Evolutionary conservation across 2,797 vertebrate genomes (phyloP).

Genomic region (Mormyrops boulengeri): DNA sequence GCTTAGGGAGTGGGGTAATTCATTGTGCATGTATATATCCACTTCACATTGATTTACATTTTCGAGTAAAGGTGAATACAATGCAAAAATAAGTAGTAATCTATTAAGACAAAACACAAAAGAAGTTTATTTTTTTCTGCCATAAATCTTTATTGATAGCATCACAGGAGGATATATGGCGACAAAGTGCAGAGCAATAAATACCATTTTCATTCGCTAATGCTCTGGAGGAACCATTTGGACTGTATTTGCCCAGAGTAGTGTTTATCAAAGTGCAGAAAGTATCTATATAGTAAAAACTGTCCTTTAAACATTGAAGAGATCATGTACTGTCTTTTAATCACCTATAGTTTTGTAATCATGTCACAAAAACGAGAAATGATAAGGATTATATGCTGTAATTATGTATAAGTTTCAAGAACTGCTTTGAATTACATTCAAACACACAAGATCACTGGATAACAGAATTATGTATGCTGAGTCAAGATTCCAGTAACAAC

Average conservation of each 20-base stretch:
- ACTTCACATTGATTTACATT: background rate
- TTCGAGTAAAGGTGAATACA: background rate
- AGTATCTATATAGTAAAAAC: background rate
- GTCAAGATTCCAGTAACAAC: background rate
- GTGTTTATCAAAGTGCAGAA: conserved; percentile 24
- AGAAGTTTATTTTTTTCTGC: background rate
- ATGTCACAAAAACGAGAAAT: background rate
- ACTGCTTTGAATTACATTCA: background rate
- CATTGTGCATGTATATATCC: background rate
- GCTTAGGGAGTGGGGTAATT: background rate
- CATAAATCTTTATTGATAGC: conserved; percentile 49
- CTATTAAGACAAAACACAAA: background rate
- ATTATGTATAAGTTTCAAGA: background rate
- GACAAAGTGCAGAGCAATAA: conserved; percentile 28
- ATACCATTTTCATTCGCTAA: background rate
- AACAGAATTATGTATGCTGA: background rate
- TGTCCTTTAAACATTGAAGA: background rate
- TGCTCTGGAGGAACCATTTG: background rate
- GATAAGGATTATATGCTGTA: background rate
- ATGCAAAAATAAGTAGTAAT: background rate
- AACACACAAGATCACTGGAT: background rate
- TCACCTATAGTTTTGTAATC: conserved; percentile 9
- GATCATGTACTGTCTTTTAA: background rate
- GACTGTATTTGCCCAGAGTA: background rate
- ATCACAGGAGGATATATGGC: conserved; percentile 30